A percentile compares a stretch with the other conserved stretches of the same genome.
Evolutionary conservation across 1,140 invertebrate genomes (phyloP).

Genomic region (Papilio xuthus): DNA sequence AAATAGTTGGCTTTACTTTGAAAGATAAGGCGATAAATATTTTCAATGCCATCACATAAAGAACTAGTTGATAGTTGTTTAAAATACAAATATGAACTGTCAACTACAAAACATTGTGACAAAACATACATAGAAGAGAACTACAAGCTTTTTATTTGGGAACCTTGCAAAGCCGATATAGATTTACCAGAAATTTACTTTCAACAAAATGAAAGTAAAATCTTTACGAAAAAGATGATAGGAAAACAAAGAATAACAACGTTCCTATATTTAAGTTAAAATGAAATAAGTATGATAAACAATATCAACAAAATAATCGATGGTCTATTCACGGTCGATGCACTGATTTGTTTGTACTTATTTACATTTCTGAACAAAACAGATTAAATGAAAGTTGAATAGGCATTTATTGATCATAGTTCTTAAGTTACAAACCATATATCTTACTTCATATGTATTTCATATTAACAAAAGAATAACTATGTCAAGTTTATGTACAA

Average conservation of each 20-base stretch:
- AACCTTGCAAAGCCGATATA: not conserved
- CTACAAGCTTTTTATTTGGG: not conserved
- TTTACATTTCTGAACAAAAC: slow-evolving; percentile 5
- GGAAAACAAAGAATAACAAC: not conserved
- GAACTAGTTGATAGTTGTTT: slow-evolving; percentile 12
- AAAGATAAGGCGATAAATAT: slow-evolving; percentile 19
- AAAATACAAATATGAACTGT: not conserved
- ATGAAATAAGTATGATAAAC: slow-evolving; percentile 11
- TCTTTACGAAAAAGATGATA: not conserved
- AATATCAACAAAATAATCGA: slow-evolving; percentile 3
- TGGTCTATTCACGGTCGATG: slow-evolving; percentile 6
- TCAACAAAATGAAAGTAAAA: not conserved
- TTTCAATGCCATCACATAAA: slow-evolving; percentile 3
- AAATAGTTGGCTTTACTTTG: slow-evolving; percentile 8
- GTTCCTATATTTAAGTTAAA: not conserved
- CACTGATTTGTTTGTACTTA: not conserved
- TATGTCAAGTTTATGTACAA: not conserved
- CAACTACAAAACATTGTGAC: not conserved
- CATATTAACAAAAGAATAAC: not conserved
- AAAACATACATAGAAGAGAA: not conserved
- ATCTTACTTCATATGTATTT: not conserved
- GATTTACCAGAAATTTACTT: not conserved
- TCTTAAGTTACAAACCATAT: not conserved
- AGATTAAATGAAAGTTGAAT: not conserved
- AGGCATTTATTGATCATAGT: not conserved